A percentile compares a stretch with the other conserved stretches of the same genome.
phyloP scores from a whole-genome alignment of 2,888 invertebrate species.

The Limnephilus rhombicus region DNA sequence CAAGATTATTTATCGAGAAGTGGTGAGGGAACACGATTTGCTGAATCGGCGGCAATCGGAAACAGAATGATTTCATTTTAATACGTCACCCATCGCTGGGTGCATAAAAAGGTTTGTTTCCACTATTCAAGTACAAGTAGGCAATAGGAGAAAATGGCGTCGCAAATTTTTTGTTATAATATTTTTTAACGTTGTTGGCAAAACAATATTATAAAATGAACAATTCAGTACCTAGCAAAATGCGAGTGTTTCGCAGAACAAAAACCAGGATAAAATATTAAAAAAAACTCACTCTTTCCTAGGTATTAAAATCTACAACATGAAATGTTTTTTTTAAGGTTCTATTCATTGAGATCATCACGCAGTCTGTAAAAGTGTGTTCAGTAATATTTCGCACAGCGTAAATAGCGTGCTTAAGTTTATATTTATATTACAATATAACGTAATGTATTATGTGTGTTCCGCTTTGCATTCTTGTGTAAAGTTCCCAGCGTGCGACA shows the following conservation, averaged over 20 bases:
- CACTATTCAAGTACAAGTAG: too few relatives aligned
- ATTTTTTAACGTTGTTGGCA: too few relatives aligned
- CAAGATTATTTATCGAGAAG: too few relatives aligned
- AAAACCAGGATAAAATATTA: background rate
- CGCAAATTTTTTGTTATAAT: too few relatives aligned
- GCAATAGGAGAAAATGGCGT: too few relatives aligned
- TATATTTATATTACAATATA: background rate
- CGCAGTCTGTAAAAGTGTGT: background rate
- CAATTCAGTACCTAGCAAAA: background rate
- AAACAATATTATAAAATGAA: too few relatives aligned
- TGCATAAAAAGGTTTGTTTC: too few relatives aligned
- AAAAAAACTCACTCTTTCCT: background rate
- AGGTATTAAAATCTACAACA: background rate
- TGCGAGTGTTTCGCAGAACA: background rate
- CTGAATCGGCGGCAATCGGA: too few relatives aligned
- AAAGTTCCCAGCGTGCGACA: slow-evolving; percentile 46
- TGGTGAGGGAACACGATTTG: too few relatives aligned
- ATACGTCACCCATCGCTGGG: too few relatives aligned
- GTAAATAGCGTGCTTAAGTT: background rate
- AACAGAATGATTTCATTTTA: too few relatives aligned
- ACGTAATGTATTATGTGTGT: background rate
- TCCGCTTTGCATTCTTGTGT: slow-evolving; percentile 31
- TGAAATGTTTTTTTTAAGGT: background rate
- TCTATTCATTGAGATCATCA: background rate
- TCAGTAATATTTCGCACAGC: background rate